These are phyloP conservation scores for Dryococelus australis DNA, from an alignment of 2,888 invertebrate species.

Conservation along the genomic window DNA sequence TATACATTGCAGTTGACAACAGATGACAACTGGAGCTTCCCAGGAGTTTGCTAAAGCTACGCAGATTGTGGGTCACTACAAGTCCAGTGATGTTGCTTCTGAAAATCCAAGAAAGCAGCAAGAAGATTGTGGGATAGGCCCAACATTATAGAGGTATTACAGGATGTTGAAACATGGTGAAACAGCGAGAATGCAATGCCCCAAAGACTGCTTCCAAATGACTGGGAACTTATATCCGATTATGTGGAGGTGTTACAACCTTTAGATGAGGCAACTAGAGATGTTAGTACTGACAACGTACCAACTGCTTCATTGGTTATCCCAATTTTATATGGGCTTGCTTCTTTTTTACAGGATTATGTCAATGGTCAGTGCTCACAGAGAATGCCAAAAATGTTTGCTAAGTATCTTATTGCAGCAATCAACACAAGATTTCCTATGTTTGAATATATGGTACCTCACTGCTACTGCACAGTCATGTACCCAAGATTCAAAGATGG, in stretches of 20 bases:
- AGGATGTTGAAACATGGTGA: neutral
- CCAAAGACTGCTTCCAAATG: neutral
- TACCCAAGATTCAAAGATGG: neutral
- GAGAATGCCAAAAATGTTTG: neutral
- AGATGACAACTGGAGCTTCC: neutral
- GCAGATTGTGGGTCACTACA: neutral
- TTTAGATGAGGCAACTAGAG: neutral
- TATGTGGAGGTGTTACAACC: neutral
- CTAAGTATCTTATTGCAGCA: neutral
- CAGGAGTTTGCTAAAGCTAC: neutral
- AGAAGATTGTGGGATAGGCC: neutral
- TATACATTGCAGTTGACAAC: neutral
- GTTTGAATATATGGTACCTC: neutral
- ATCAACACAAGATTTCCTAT: neutral
- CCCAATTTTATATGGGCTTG: neutral
- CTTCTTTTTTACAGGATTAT: neutral
- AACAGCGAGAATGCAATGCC: neutral
- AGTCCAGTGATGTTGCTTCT: constrained; percentile 9
- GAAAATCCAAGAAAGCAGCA: neutral
- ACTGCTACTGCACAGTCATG: neutral
- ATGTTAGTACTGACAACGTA: neutral
- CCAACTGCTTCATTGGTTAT: constrained; percentile 1
- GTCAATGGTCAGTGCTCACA: neutral
- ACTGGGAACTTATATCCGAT: neutral
- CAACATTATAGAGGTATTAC: neutral